Conservation (phyloP, 2,888 invertebrate species). For the Coremacera marginata region DNA sequence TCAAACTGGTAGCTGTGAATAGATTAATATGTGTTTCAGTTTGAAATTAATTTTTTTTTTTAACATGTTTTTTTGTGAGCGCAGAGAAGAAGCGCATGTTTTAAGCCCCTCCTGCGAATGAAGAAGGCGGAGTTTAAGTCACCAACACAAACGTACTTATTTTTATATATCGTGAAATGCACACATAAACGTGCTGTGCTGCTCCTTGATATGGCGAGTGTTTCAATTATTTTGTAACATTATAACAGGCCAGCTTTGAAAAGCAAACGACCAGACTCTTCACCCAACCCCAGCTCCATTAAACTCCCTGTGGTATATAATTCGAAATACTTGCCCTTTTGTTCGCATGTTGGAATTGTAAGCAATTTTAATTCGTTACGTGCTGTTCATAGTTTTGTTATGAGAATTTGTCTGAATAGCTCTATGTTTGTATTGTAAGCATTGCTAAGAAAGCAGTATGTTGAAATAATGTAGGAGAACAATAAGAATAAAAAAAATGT, state of each 20-base stretch:
- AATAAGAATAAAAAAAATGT: background rate
- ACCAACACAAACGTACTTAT: background rate
- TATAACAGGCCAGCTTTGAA: slow-evolving; percentile 58
- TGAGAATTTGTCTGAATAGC: too few relatives aligned
- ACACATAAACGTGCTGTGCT: background rate
- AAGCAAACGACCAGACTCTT: too few relatives aligned
- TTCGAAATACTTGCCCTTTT: background rate
- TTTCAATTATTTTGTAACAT: slow-evolving; percentile 64
- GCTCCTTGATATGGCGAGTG: slow-evolving; percentile 42
- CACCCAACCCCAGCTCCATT: background rate
- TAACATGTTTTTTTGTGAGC: background rate
- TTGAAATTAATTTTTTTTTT: background rate
- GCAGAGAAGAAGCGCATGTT: too few relatives aligned
- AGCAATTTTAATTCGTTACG: slow-evolving; percentile 19
- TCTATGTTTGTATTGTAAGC: background rate
- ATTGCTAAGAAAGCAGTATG: background rate
- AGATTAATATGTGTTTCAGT: background rate
- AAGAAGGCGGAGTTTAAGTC: slow-evolving; percentile 38
- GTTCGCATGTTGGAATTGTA: background rate
- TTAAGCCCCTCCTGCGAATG: slow-evolving; percentile 22
- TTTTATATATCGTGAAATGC: background rate
- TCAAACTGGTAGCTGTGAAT: background rate
- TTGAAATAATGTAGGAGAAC: background rate
- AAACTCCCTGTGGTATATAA: background rate
- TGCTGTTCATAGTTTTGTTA: background rate